These are phyloP conservation scores for Aspidoscelis tigris DNA, from an alignment of 2,113 vertebrate species.

Conservation along the genomic window DNA sequence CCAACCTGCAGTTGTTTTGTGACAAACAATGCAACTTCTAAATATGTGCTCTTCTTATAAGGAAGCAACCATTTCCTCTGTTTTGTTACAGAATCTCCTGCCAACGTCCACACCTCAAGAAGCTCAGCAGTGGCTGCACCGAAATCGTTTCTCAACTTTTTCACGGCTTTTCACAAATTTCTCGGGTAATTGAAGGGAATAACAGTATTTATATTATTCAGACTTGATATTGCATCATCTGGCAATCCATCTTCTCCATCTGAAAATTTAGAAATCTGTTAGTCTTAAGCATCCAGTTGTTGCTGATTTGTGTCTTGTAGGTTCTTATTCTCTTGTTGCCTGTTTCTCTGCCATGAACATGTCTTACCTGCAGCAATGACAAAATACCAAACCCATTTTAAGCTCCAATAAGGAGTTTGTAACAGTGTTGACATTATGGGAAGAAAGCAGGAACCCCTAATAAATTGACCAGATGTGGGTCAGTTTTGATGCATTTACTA, in stretches of 20 bases:
- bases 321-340: neutral
- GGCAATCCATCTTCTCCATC: neutral
- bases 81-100: slow-evolving; percentile 84
- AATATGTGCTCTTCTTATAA: accelerated
- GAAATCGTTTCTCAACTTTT: slow-evolving; percentile 95
- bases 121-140: slow-evolving; percentile 95
- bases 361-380: neutral
- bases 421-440: neutral
- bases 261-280: neutral
- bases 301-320: neutral
- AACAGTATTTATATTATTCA: neutral
- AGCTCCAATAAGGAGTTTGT: neutral
- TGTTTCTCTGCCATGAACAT: neutral
- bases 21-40: neutral
- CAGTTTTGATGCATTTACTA: neutral
- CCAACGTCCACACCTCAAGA: slow-evolving; percentile 93
- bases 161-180: slow-evolving; percentile 95
- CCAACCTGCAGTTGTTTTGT: neutral
- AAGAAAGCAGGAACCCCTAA: too few species aligned
- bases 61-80: neutral
- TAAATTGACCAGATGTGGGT: neutral
- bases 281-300: neutral
- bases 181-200: slow-evolving; percentile 81
- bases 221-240: neutral
- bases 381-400: neutral